phyloP scores from a whole-genome alignment of 2,888 invertebrate genomes.

The Cheilosia impressa region DNA sequence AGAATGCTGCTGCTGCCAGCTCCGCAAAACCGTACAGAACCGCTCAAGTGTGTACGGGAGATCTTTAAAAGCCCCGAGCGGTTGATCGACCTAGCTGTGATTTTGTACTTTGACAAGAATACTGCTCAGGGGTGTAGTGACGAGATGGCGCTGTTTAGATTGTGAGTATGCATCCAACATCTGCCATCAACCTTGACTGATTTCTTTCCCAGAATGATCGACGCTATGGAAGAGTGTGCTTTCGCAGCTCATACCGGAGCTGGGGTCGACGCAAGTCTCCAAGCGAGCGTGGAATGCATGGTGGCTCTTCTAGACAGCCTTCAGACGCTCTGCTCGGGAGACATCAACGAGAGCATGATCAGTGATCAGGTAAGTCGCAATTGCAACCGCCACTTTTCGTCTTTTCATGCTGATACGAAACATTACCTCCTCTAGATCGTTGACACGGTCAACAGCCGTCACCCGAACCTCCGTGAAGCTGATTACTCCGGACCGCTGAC shows the following conservation, averaged over 20 bases:
- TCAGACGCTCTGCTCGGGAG: constrained; percentile 92
- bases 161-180: constrained; percentile 85
- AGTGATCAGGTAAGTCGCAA: constrained; percentile 80
- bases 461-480: constrained; percentile 88
- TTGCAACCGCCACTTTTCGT: neutral
- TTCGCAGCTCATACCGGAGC: constrained; percentile 87
- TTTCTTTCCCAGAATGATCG: constrained; percentile 89
- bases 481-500: constrained; percentile 94
- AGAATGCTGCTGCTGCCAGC: constrained; percentile 95
- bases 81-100: constrained; percentile 87
- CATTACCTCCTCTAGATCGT: constrained; percentile 81
- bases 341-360: constrained; percentile 86
- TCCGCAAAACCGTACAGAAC: constrained; percentile 92
- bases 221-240: constrained; percentile 96
- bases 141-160: constrained; percentile 92
- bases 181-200: neutral
- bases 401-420: neutral
- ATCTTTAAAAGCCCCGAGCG: constrained; percentile 89
- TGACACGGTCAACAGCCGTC: constrained; percentile 87
- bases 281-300: constrained; percentile 92
- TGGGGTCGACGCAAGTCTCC: constrained; percentile 89
- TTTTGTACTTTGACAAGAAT: constrained; percentile 87
- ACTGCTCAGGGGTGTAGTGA: constrained; percentile 88
- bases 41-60: constrained; percentile 92
- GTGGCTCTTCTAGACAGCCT: constrained; percentile 92